Evolutionary conservation across 2,888 invertebrate species (phyloP), one percentile per base, ranked within the genome.

Genomic region (Leptopilina syphax): DNA sequence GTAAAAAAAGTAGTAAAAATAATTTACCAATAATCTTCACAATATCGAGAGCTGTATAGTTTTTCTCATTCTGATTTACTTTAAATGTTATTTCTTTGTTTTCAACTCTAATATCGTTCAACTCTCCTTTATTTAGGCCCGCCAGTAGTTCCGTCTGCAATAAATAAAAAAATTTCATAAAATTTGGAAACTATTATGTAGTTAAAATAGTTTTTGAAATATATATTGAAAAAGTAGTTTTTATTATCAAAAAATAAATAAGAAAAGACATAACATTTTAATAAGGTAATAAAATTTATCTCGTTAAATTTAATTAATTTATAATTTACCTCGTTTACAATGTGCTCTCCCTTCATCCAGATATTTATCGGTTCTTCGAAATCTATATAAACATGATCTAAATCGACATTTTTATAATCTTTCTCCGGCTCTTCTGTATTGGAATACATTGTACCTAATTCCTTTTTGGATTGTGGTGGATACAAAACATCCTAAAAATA

Each of bases 21-120:
- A 66, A 76, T 78, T 93, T 92, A 96, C 96, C 95, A 83, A 96
- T 95, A 87, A 92, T 93, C 78, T 92, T 93, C 2, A 95, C 95
- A 10, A 96, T 94, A 84, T 95, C 94, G 5, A 94, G 93, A 0
- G 96, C 95, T 86, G 95, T 95, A 84, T 95, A 93, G 24, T 94
- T 94, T 87, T 94, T 94, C 80, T 84, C 86, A 86, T 95, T 95
- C 77, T 94, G 94, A 80, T 93, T 93, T 1, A 96, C 96, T 93
- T 94, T 95, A 90, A 96, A 97, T 0, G 95, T 95, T 0, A 98
- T 96, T 92, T 96, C 96, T 83, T 95, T 95, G 18, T 94, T 93
- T 85, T 96, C 96, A 82, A 96, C 95, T 83, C 97, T 93, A 86
- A 95, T 94, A 87, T 95, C 94, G 13, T 93, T 94, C 86, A 96